Evolutionary conservation across 2,888 invertebrate species (phyloP), one percentile per base, ranked within the genome.

Genomic region (Dichetophora obliterata): DNA sequence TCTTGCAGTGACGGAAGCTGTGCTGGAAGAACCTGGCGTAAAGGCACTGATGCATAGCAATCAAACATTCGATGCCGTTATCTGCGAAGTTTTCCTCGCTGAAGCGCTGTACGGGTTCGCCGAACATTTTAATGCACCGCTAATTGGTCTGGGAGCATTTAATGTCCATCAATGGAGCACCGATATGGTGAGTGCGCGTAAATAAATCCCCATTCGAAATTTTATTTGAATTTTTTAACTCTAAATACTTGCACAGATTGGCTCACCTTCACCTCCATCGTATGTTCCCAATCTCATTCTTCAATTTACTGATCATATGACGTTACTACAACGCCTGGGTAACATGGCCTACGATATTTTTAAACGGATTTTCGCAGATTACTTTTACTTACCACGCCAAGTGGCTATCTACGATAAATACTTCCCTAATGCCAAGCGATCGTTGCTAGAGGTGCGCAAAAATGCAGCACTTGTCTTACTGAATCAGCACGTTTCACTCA

Each of bases 81-180:
- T 90, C 14, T 80, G 83, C 63, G 89, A 90, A 76, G 83, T 88
- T 1, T 90, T 90, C 73, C 80, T 89, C 0, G 86, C 85, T 50
- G 90, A 90, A 76, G 89, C 89, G 0, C 82, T 88, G 0, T 85
- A 86, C 9, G 90, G 90, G 0, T 72, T 88, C 3, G 85, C 84
- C 1, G 86, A 88, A 48, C 83, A 83, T 8, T 88, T 87, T 24
- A 85, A 87, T 22, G 89, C 88, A 0, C 85, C 87, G 1, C 81
- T 89, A 1, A 84, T 88, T 43, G 88, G 84, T 0, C 4, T 88
- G 0, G 83, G 85, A 0, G 83, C 87, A 0, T 83, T 87, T 83
- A 83, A 89, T 34, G 83, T 88, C 77, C 80, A 83, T 70, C 79
- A 84, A 78, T 85, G 87, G 88, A 78, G 59, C 37, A 71, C 57